Base-by-base conservation (phyloP, 2,113 vertebrate species). In the Puffinus mauretanicus region DNA sequence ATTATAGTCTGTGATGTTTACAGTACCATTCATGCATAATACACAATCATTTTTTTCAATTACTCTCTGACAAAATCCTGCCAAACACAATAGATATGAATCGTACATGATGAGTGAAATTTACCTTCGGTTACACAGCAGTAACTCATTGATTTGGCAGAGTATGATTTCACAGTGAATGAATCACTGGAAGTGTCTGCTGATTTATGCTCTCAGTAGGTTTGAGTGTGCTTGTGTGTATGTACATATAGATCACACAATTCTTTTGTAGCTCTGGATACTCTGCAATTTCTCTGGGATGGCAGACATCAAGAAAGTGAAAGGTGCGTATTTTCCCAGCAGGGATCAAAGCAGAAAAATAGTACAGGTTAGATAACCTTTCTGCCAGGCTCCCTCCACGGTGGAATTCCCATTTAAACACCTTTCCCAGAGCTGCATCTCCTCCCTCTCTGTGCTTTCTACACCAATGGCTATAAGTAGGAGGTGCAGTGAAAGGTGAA, bases 401-500 rank as follows among this genome's bases (percentile, higher is more conserved):
- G 65, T 26, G 22, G 30, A 88, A 75, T 89, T 90, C 38, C 52
- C 88, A 72, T 84, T 90, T 82, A 82, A 92, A 62, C n/a, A 7
- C 26, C 54, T 92, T 94, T 95, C 91, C 73, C 73, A 89, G 91
- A 72, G 27, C 52, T 82, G 17, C 46, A 73, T 81, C 71, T 88
- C 82, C 58, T 88, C 75, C 11, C 21, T 94, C 54, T 70, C 25
- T 47, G 13, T 32, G 13, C 82, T 95, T 87, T 72, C 66, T 82
- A 57, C 70, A 94, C 83, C 81, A 91, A 61, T 85, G 57, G 47
- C 36, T 90, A 14, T 55, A 91, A 82, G 91, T 55, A 92, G 86
- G 88, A 93, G 91, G 77, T 84, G 36, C 81, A 95, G 69, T 67
- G 95, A 96, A 96, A 96, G 80, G 83, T 95, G 91, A 97, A 95